A percentile compares a stretch with the other conserved stretches of the same genome.
Conservation (phyloP, 2,888 invertebrate species). For the Dione juno region DNA sequence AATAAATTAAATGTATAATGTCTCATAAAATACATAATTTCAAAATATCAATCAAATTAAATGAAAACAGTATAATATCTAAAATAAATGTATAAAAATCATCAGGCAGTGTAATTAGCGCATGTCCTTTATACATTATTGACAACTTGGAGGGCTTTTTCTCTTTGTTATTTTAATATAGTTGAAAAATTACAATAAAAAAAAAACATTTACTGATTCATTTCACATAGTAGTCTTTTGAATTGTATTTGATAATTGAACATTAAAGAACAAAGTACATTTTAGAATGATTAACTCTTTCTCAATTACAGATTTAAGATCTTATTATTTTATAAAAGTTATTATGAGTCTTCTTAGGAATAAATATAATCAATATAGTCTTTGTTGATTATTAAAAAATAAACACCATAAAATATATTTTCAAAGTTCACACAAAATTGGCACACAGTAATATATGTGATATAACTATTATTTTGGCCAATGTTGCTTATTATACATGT, state of each 20-base stretch:
- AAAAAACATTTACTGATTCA: not conserved
- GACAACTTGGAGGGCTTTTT: slow-evolving; percentile 38
- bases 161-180: not conserved
- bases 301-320: not conserved
- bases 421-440: slow-evolving; percentile 16
- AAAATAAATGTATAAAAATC: slow-evolving; percentile 34
- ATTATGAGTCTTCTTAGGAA: not conserved
- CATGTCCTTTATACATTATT: slow-evolving; percentile 26
- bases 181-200: not conserved
- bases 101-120: slow-evolving; percentile 39
- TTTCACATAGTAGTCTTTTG: not conserved
- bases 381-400: slow-evolving; percentile 7
- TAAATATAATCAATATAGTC: slow-evolving; percentile 2
- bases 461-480: slow-evolving; percentile 21
- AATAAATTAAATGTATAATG: slow-evolving; percentile 46
- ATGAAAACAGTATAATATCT: slow-evolving; percentile 22
- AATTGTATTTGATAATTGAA: not conserved
- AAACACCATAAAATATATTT: slow-evolving; percentile 8
- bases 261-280: not conserved
- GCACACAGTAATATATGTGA: slow-evolving; percentile 24
- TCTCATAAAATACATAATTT: slow-evolving; percentile 42
- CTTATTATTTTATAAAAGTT: not conserved
- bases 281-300: not conserved
- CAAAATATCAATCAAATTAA: slow-evolving; percentile 35
- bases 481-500: slow-evolving; percentile 1